Evolutionary conservation across 30 jellyfish, hydroid and myxozoan genomes (phyloP), one percentile per base, ranked within the genome.

Genomic region (Euphysa ruthae): DNA sequence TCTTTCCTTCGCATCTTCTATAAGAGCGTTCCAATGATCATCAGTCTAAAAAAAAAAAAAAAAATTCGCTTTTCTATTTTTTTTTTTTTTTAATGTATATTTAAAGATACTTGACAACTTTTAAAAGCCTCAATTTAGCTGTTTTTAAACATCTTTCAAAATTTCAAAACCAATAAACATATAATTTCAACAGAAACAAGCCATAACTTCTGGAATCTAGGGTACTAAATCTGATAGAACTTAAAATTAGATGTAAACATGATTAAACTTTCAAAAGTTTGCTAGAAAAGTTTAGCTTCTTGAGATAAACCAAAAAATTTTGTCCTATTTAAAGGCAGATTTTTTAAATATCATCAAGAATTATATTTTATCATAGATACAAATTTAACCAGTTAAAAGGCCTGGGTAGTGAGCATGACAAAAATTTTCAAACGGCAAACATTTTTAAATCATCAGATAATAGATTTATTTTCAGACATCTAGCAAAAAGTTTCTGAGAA

Each of bases 1-100:
- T 28, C 91, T 77, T 13, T 73, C 43, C 24, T 81, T 69, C 2
- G 95, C 91, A 60, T 70, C 52, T 33, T 71, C 95, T 16, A 85
- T 50, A 58, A 85, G 63, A 46, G 70, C 92, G 24, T 61, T 73
- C 95, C 95, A 85, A 54, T 85, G 93, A n/a, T 65, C 85, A 52
- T 77, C 93, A 12, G 70, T 74, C 95, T 85, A 43, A 10, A 71
- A 29, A 31, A 12, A 61, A 57, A 15, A 27, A 56, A 81, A 55
- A 66, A 4, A 51, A 6, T 24, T 12, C 4, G 18, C n/a, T n/a
- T n/a, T n/a, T n/a, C 52, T 38, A n/a, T n/a, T 38, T 38, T 38
- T 38, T 8, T 38, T 8, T 38, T 38, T 8, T 38, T 38, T 38
- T 8, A 38, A 38, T 38, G 52, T 38, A 8, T n/a, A n/a, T n/a